Conservation (phyloP, 2,797 vertebrate genomes). For the Galagoides demidoff region DNA sequence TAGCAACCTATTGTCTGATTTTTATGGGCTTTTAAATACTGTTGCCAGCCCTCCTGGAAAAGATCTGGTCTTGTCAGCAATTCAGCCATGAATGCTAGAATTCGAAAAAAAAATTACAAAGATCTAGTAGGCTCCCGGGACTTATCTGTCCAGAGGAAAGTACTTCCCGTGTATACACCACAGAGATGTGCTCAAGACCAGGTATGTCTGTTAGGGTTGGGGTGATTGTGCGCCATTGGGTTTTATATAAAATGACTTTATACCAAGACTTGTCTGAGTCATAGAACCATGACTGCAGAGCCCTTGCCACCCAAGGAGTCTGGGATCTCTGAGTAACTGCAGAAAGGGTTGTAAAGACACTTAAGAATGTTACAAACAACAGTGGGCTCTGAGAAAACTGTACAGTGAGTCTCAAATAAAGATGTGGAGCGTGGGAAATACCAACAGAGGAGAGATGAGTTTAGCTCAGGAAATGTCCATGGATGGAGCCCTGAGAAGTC, state of each 20-base stretch:
- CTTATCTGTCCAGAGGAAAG: conserved; percentile 32
- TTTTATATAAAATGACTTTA: conserved; percentile 27
- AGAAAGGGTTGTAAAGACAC: not conserved
- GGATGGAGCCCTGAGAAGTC: not conserved
- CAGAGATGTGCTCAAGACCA: not conserved
- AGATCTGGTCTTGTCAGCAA: conserved; percentile 52
- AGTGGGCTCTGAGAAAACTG: not conserved
- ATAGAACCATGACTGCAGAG: not conserved
- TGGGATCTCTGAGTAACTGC: not conserved
- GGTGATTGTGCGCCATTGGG: not conserved
- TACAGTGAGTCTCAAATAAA: not conserved
- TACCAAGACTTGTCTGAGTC: conserved; percentile 10
- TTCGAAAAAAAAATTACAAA: conserved; percentile 61
- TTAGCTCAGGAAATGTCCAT: not conserved
- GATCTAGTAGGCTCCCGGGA: conserved; percentile 10
- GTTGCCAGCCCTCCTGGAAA: conserved; percentile 61
- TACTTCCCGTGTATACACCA: not conserved
- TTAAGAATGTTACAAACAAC: not conserved
- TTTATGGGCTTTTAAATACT: conserved; percentile 55
- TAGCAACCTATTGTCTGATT: conserved; percentile 67
- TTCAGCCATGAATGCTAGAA: conserved; percentile 59
- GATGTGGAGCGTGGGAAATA: not conserved
- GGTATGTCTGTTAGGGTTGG: not conserved
- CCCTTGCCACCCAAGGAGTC: not conserved
- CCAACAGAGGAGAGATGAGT: not conserved